Conservation (phyloP, 64 coral and sea anemone genomes). For the Porites australiensis region DNA sequence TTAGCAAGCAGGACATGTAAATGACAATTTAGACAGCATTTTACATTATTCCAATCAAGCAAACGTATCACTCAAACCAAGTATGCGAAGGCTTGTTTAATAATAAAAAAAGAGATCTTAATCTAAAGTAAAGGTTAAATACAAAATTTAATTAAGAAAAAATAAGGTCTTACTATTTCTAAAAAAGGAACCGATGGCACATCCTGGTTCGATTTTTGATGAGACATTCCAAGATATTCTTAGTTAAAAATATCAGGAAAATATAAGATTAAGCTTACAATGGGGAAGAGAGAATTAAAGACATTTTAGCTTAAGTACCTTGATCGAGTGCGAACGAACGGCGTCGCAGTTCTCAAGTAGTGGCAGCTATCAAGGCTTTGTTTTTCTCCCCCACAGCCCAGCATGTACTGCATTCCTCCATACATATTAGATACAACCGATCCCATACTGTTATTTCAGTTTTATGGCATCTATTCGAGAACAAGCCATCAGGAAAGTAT, state of each 20-base stretch:
- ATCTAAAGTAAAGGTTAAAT: too few relatives aligned
- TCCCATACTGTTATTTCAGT: slow-evolving; percentile 60
- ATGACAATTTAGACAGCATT: too few relatives aligned
- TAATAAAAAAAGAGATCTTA: too few relatives aligned
- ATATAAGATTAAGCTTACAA: background rate
- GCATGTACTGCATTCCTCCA: slow-evolving; percentile 72
- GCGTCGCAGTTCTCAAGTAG: slow-evolving; percentile 12
- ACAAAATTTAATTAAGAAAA: too few relatives aligned
- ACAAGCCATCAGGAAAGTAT: slow-evolving; percentile 14
- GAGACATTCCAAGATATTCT: too few relatives aligned
- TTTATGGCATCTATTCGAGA: background rate
- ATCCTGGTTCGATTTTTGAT: too few relatives aligned
- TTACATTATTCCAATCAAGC: too few relatives aligned
- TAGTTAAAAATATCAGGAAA: background rate
- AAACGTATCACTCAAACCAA: too few relatives aligned
- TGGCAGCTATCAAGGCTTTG: background rate
- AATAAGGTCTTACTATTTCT: too few relatives aligned
- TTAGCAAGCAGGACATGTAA: too few relatives aligned
- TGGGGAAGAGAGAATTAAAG: background rate
- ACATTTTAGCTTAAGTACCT: slow-evolving; percentile 1
- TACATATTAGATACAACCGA: slow-evolving; percentile 73
- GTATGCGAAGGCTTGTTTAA: too few relatives aligned
- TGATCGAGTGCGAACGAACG: slow-evolving; percentile 58
- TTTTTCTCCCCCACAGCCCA: slow-evolving; percentile 59
- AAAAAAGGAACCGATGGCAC: too few relatives aligned